A percentile compares a stretch with the other conserved stretches of the same genome.
phyloP scores from a whole-genome alignment of 2,888 invertebrate genomes.

The Hypomecis punctinalis region DNA sequence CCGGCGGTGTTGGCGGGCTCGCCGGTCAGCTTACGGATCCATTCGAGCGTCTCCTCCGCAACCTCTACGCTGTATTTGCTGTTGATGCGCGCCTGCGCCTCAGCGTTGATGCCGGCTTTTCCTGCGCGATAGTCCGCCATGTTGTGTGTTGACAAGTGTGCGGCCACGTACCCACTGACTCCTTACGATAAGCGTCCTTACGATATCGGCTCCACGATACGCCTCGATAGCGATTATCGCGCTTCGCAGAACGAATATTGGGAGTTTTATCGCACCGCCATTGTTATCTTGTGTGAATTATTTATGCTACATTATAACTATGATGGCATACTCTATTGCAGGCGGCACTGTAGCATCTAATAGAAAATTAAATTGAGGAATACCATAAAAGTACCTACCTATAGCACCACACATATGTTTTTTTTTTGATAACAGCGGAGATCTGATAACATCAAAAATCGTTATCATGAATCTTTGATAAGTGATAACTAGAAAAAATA shows the following conservation, averaged over 20 bases:
- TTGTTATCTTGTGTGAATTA: constrained; percentile 63
- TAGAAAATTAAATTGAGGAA: no score
- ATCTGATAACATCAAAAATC: constrained; percentile 9
- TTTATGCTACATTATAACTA: constrained; percentile 59
- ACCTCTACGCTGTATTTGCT: constrained; percentile 98
- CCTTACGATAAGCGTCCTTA: constrained; percentile 70
- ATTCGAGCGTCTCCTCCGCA: constrained; percentile 96
- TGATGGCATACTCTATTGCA: constrained; percentile 33
- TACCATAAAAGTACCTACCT: neutral
- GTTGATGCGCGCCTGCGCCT: constrained; percentile 88
- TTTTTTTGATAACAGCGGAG: constrained; percentile 5
- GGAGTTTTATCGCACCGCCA: constrained; percentile 51
- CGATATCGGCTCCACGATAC: constrained; percentile 69
- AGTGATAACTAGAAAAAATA: neutral
- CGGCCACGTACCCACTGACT: constrained; percentile 78
- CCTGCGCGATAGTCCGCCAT: constrained; percentile 81
- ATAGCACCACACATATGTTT: neutral
- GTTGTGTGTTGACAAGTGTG: constrained; percentile 69
- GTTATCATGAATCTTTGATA: constrained; percentile 1
- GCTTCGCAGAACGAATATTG: constrained; percentile 62
- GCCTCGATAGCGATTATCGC: constrained; percentile 72
- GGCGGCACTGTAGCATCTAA: constrained; percentile 1
- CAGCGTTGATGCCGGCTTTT: constrained; percentile 81
- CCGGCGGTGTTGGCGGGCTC: constrained; percentile 93
- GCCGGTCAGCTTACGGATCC: constrained; percentile 94